Percentiles rank a stretch among this genome's conserved stretches.
These are phyloP conservation scores for Taeniopygia guttata DNA, from an alignment of 2,797 vertebrate species.

Conservation along the genomic window DNA sequence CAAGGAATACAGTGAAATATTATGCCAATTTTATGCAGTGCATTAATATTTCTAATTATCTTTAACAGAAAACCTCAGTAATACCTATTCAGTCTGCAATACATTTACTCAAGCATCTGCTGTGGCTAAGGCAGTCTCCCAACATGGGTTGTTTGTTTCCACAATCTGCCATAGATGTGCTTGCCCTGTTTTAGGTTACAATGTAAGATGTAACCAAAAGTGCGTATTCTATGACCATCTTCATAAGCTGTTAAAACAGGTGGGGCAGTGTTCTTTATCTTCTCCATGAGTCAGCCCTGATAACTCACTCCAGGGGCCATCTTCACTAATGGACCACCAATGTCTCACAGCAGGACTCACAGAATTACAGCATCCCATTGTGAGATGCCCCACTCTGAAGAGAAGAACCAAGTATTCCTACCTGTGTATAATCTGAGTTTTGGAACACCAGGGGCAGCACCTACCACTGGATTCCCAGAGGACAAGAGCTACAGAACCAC, in stretches of 20 bases:
- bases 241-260: neutral
- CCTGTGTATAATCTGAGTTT: neutral
- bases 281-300: neutral
- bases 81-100: neutral
- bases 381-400: rapidly evolving
- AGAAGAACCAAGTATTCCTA: neutral
- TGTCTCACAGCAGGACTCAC: neutral
- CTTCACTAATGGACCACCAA: neutral
- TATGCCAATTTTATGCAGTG: neutral
- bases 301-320: no score
- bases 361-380: neutral
- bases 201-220: neutral
- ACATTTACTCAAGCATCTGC: neutral
- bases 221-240: rapidly evolving
- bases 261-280: neutral
- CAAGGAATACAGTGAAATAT: neutral
- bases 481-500: neutral
- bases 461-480: neutral
- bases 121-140: neutral
- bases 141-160: neutral
- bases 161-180: neutral
- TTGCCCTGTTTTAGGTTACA: neutral
- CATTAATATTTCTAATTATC: slow-evolving; percentile 15
- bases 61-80: neutral
- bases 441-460: neutral